A percentile compares a stretch with the other conserved stretches of the same genome.
phyloP scores from a whole-genome alignment of 2,888 invertebrate genomes.

The Dasypolia templi region DNA sequence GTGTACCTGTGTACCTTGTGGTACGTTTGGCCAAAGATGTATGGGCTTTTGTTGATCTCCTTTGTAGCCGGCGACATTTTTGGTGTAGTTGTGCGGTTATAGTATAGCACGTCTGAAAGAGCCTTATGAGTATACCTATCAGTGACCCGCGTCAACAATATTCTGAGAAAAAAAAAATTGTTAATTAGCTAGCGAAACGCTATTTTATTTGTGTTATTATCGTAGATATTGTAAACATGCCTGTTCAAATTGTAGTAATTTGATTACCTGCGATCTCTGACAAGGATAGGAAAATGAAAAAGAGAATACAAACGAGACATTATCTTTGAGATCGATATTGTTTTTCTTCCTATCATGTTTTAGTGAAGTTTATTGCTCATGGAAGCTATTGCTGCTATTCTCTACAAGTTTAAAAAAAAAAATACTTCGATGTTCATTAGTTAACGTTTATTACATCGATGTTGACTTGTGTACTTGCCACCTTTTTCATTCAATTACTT shows the following conservation, averaged over 20 bases:
- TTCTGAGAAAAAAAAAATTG: neutral
- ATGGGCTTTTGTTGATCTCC: too few species aligned
- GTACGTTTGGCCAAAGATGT: too few species aligned
- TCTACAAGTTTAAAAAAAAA: too few species aligned
- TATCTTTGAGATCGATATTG: neutral
- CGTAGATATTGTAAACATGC: neutral
- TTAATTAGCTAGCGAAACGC: neutral
- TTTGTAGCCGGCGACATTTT: neutral
- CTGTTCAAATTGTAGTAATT: neutral
- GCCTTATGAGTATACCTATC: neutral
- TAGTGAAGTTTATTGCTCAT: too few species aligned
- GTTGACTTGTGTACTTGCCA: neutral
- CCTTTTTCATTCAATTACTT: neutral
- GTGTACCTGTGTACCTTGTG: too few species aligned
- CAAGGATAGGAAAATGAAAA: too few species aligned
- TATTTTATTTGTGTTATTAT: neutral
- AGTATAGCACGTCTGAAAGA: neutral
- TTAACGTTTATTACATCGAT: neutral
- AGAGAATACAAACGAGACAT: neutral
- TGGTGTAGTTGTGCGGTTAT: neutral
- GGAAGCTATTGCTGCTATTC: too few species aligned
- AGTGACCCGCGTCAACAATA: neutral
- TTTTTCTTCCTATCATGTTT: neutral
- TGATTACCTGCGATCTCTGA: neutral
- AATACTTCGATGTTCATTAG: neutral